Evolutionary conservation across 2,888 invertebrate genomes (phyloP).

Genomic region (Tiliacea aurago): DNA sequence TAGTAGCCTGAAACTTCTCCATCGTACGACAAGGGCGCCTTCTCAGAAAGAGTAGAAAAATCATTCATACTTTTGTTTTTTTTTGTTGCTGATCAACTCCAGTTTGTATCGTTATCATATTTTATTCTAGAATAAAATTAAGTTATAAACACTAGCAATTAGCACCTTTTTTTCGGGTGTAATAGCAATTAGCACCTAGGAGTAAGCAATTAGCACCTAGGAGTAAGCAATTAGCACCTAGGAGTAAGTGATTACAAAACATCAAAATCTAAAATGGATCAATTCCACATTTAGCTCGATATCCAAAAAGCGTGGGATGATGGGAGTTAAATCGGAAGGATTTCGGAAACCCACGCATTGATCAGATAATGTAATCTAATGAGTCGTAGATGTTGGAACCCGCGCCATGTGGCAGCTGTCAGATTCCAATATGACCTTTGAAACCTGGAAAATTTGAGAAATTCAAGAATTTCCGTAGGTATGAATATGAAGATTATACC

Average conservation of each 20-base stretch:
- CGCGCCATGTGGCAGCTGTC: constrained; percentile 10
- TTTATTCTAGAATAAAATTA: neutral
- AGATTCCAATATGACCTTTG: constrained; percentile 21
- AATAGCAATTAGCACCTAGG: too few species aligned
- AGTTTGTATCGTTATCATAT: neutral
- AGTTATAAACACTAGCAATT: neutral
- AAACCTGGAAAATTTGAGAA: constrained; percentile 22
- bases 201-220: neutral
- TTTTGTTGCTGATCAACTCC: neutral
- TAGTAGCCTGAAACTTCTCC: neutral
- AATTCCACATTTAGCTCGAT: neutral
- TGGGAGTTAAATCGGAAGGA: neutral
- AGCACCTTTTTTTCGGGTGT: too few species aligned
- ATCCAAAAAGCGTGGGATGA: neutral
- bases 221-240: neutral
- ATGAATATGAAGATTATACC: neutral
- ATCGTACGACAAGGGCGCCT: too few species aligned
- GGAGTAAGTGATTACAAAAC: neutral
- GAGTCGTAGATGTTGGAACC: too few species aligned
- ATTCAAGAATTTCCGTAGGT: neutral
- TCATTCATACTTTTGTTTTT: too few species aligned
- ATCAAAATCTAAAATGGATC: neutral
- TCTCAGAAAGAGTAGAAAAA: neutral
- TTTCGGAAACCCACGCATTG: neutral
- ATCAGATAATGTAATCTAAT: constrained; percentile 21